phyloP scores from a whole-genome alignment of 2,797 vertebrate genomes.

The Halcyon smyrnensis region DNA sequence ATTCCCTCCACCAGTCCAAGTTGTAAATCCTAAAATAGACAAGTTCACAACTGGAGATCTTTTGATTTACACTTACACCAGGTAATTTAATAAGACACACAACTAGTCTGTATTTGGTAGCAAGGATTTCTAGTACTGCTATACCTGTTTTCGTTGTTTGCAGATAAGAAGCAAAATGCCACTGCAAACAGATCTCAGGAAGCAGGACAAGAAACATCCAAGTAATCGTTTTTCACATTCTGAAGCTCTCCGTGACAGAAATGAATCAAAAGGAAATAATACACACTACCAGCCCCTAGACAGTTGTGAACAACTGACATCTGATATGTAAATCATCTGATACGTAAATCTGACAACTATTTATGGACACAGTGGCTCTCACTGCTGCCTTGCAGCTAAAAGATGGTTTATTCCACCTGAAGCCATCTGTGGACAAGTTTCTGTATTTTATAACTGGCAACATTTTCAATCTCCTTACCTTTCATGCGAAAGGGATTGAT shows the following conservation, averaged over 20 bases:
- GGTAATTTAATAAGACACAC: neutral
- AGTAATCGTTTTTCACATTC: neutral
- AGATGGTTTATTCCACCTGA: neutral
- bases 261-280: neutral
- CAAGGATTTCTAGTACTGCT: neutral
- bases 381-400: neutral
- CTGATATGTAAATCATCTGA: neutral
- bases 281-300: neutral
- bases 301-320: neutral
- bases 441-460: neutral
- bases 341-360: neutral
- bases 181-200: neutral
- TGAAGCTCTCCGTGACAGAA: neutral
- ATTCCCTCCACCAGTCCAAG: neutral
- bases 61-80: neutral
- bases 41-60: neutral
- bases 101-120: neutral
- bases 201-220: neutral
- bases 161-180: neutral
- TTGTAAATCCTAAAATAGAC: neutral
- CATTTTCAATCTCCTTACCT: slow-evolving; percentile 73
- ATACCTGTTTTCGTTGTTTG: accelerated
- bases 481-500: slow-evolving; percentile 88
- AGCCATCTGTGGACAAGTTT: neutral
- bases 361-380: neutral